Evolutionary conservation across 1,140 invertebrate species (phyloP), one percentile per base, ranked within the genome.

Genomic region (Zophobas atratus): DNA sequence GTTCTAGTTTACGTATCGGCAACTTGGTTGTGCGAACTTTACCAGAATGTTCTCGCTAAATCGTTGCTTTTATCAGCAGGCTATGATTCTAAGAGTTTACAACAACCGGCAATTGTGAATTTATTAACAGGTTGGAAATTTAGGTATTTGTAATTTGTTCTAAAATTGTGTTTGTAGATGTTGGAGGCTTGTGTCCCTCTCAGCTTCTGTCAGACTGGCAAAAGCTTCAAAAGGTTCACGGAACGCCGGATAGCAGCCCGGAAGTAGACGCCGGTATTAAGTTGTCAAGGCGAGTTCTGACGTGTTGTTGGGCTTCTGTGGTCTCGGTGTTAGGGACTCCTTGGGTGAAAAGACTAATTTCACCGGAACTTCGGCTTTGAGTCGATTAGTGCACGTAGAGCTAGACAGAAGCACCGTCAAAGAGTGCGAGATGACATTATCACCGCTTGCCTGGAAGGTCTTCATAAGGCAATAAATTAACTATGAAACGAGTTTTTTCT

Each of bases 271-370:
- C 93, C 0, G 93, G 93, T 78, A 89, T 90, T 1, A 92, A 91
- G 83, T 82, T 92, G 20, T 90, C 90, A 0, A 87, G 91, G 39
- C 86, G 91, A 79, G 92, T 98, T n/a, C 85, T 98, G 36, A 96
- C 95, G 1, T 95, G 94, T 81, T 97, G 96, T 84, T 98, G 96
- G 96, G 93, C 95, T 56, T 95, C 94, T 0, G 94, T 98, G 88
- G 91, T 98, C 53, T 92, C 93, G n/a, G 94, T 98, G 6, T 87
- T 98, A 1, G 94, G 95, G 20, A 92, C 92, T 0, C 92, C 96
- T 86, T 97, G 56, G 89, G 89, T 5, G 91, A 92, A 73, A 90
- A 90, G 80, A 86, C 85, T 89, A 86, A 53, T 89, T 88, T 81
- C 86, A 90, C 84, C 81, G 91, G 86, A 32, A 82, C 83, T 48